phyloP scores from a whole-genome alignment of 2,113 vertebrate species.

The Melanotaenia duboulayi region DNA sequence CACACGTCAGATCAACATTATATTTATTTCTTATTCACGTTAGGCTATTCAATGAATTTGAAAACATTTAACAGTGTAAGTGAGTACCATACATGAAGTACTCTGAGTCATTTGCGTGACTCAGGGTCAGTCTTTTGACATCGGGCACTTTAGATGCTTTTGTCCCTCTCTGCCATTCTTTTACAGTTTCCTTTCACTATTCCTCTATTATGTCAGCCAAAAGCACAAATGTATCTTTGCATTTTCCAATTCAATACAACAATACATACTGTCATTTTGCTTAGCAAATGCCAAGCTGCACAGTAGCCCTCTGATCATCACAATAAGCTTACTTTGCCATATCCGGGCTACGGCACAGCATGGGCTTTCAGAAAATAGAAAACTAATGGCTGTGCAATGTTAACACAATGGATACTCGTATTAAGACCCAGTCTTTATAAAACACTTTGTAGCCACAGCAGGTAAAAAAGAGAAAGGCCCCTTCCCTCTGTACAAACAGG shows the following conservation, averaged over 20 bases:
- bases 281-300: slow-evolving; percentile 45
- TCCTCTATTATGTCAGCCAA: slow-evolving; percentile 57
- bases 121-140: slow-evolving; percentile 48
- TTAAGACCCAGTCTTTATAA: slow-evolving; percentile 75
- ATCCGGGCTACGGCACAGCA: slow-evolving; percentile 74
- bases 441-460: slow-evolving; percentile 80
- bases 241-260: slow-evolving; percentile 72
- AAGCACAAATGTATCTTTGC: slow-evolving; percentile 80
- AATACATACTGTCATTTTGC: slow-evolving; percentile 72
- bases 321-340: slow-evolving; percentile 74
- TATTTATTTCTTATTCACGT: slow-evolving; percentile 14
- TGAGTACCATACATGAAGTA: slow-evolving; percentile 16
- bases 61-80: slow-evolving; percentile 25
- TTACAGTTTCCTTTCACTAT: slow-evolving; percentile 77
- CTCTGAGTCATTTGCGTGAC: slow-evolving; percentile 69
- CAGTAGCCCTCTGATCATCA: slow-evolving; percentile 71
- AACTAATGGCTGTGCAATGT: slow-evolving; percentile 74
- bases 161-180: slow-evolving; percentile 67
- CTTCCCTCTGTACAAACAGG: slow-evolving; percentile 82
- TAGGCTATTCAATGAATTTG: slow-evolving; percentile 26
- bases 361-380: slow-evolving; percentile 73
- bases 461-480: slow-evolving; percentile 78
- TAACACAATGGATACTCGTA: slow-evolving; percentile 80
- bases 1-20: slow-evolving; percentile 15
- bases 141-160: slow-evolving; percentile 69